These are phyloP conservation scores for Albula goreensis DNA, from an alignment of 2,113 vertebrate species.

Conservation along the genomic window DNA sequence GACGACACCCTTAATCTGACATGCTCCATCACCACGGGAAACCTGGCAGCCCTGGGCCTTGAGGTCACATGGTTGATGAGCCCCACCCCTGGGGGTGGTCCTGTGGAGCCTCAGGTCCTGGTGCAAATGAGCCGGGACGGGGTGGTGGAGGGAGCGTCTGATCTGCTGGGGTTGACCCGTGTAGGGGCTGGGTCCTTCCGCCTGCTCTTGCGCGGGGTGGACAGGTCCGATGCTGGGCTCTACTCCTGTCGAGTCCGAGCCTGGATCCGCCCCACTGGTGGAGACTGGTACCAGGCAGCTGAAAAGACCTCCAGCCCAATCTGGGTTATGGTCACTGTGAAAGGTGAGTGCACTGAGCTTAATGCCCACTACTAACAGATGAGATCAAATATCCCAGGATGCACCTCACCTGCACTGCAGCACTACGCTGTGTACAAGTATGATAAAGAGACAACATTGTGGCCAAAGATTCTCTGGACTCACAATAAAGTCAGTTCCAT, in stretches of 20 bases:
- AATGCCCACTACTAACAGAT: too few species aligned
- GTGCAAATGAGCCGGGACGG: conserved; percentile 64
- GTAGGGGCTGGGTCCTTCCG: conserved; percentile 51
- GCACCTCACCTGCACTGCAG: too few species aligned
- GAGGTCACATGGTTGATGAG: conserved; percentile 68
- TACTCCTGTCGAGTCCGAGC: conserved; percentile 64
- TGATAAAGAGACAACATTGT: too few species aligned
- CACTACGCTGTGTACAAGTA: too few species aligned
- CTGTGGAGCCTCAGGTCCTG: conserved; percentile 44
- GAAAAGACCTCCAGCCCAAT: conserved; percentile 66
- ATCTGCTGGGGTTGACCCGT: conserved; percentile 50
- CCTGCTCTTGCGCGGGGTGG: conserved; percentile 53
- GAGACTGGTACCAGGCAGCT: conserved; percentile 62
- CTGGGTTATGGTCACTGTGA: conserved; percentile 56
- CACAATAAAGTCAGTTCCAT: too few species aligned
- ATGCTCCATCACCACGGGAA: conserved; percentile 59
- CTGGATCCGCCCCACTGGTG: conserved; percentile 54
- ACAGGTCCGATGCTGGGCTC: conserved; percentile 50
- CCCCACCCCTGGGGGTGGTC: background rate
- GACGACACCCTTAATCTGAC: conserved; percentile 61
- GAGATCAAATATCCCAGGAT: too few species aligned
- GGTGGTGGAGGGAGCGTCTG: conserved; percentile 51
- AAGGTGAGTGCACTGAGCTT: conserved; percentile 60
- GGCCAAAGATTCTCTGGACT: too few species aligned
- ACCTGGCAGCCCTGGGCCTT: conserved; percentile 55